Evolutionary conservation across 2,113 vertebrate species (phyloP).

Genomic region (Clarias macrocephalus): DNA sequence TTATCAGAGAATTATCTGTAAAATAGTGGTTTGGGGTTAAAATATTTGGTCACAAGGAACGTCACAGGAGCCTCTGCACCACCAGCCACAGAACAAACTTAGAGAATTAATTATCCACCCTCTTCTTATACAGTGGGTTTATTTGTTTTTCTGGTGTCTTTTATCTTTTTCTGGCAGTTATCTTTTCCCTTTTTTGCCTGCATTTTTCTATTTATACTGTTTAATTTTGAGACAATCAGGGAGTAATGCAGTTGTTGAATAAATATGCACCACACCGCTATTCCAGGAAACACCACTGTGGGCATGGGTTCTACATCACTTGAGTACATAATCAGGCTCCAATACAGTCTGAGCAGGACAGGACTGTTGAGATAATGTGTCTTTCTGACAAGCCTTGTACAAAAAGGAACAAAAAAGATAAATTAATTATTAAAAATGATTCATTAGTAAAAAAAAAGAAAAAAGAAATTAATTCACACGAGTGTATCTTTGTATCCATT

Average conservation of each 20-base stretch:
- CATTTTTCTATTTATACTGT: neutral
- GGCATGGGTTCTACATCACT: neutral
- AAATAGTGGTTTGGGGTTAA: neutral
- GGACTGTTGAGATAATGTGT: neutral
- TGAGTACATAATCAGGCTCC: conserved; percentile 1
- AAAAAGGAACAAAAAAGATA: neutral
- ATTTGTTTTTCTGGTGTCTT: neutral
- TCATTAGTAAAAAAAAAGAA: neutral
- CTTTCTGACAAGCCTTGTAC: neutral
- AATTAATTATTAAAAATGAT: neutral
- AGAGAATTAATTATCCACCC: neutral
- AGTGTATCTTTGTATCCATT: neutral
- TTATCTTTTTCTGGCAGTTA: neutral
- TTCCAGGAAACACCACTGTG: neutral
- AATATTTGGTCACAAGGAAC: neutral
- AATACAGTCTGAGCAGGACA: neutral
- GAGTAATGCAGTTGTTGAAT: neutral
- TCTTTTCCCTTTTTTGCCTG: neutral
- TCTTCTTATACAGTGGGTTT: neutral
- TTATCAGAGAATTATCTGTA: neutral
- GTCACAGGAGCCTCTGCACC: neutral
- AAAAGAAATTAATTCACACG: neutral
- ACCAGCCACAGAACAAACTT: neutral
- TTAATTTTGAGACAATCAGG: neutral
- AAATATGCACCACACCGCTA: neutral